Conservation (phyloP, 2,888 invertebrate genomes). For the Oligia fasciuncula region DNA sequence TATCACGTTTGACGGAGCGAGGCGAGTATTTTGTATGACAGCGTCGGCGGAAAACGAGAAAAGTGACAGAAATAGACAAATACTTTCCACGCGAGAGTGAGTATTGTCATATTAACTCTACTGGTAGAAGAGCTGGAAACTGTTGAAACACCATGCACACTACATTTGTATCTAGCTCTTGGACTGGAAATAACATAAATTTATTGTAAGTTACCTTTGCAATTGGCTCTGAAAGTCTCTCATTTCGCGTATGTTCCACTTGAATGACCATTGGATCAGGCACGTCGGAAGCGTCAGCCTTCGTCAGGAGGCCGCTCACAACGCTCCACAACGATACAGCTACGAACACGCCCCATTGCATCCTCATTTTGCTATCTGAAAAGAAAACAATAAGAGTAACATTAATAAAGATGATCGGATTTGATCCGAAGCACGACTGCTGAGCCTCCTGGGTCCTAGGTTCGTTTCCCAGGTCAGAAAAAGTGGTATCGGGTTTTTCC, state of each 20-base stretch:
- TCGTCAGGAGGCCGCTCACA: slow-evolving; percentile 22
- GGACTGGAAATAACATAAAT: neutral
- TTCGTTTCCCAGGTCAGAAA: neutral
- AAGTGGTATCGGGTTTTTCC: neutral
- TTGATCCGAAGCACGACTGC: neutral
- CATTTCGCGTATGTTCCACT: slow-evolving; percentile 41
- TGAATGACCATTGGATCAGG: slow-evolving; percentile 60
- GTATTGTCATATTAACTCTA: neutral
- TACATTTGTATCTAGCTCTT: neutral
- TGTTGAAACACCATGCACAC: neutral
- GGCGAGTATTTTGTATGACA: neutral
- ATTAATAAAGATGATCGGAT: neutral
- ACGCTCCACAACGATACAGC: slow-evolving; percentile 50
- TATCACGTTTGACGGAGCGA: neutral
- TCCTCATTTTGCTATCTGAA: slow-evolving; percentile 49
- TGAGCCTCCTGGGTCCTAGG: neutral
- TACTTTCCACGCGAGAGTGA: neutral
- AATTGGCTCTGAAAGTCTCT: slow-evolving; percentile 51
- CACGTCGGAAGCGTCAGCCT: slow-evolving; percentile 39
- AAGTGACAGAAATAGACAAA: neutral
- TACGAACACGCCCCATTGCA: slow-evolving; percentile 41
- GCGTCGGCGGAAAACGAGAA: neutral
- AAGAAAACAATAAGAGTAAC: neutral
- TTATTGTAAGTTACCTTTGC: slow-evolving; percentile 48
- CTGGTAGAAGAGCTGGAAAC: too few species aligned